These are phyloP conservation scores for Drosophila borborema DNA, from an alignment of 2,888 invertebrate genomes.

Conservation along the genomic window DNA sequence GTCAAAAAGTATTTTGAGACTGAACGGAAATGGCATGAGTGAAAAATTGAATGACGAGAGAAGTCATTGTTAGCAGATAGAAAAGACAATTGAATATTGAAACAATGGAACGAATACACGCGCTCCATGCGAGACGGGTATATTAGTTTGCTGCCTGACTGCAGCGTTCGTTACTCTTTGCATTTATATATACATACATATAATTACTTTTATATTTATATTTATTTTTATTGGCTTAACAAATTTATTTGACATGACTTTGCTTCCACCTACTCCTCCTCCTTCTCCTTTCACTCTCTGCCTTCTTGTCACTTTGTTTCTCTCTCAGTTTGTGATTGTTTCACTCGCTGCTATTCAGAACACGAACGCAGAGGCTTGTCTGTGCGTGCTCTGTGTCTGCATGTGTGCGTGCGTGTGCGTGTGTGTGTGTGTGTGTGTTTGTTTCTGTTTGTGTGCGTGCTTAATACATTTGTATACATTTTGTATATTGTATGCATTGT, in stretches of 20 bases:
- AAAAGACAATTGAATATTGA: neutral
- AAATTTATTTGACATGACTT: conserved; percentile 16
- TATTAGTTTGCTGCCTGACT: neutral
- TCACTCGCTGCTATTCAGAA: conserved; percentile 6
- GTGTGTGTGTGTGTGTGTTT: conserved; percentile 7
- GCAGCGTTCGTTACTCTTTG: neutral
- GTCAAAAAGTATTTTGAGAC: conserved; percentile 1
- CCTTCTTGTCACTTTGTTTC: neutral
- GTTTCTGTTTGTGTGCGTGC: conserved; percentile 46
- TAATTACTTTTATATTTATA: neutral
- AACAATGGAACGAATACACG: neutral
- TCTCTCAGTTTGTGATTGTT: neutral
- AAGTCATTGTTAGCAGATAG: conserved; percentile 2
- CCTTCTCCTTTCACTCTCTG: too few relatives aligned
- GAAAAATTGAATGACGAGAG: neutral
- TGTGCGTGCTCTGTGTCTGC: conserved; percentile 31
- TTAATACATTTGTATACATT: conserved; percentile 71
- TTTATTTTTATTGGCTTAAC: conserved; percentile 11
- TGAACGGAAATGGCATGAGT: neutral
- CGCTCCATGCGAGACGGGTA: neutral
- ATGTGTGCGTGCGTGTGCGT: too few relatives aligned
- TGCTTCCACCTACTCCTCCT: neutral
- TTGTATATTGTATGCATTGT: conserved; percentile 71
- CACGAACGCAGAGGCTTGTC: conserved; percentile 17
- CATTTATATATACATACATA: neutral